Evolutionary conservation across 2,888 invertebrate species (phyloP).

Genomic region (Matsumyia berberina): DNA sequence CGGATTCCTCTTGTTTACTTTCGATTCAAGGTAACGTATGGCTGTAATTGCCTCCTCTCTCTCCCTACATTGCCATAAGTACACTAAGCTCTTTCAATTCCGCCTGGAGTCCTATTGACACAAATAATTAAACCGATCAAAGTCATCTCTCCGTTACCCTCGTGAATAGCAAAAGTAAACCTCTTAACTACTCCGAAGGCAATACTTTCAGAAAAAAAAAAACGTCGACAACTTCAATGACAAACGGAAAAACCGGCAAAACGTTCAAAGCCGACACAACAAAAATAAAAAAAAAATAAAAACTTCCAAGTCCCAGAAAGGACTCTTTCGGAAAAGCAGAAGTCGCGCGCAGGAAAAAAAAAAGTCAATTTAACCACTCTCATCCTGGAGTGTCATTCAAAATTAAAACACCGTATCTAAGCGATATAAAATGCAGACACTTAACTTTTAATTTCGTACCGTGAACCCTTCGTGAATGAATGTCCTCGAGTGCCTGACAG

Average conservation of each 20-base stretch:
- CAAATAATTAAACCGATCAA: conserved; percentile 74
- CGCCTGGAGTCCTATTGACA: conserved; percentile 62
- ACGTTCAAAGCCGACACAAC: conserved; percentile 34
- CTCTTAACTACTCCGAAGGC: conserved; percentile 48
- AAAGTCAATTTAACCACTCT: conserved; percentile 75
- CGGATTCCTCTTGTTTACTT: conserved; percentile 16
- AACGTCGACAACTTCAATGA: conserved; percentile 33
- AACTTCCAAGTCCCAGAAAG: conserved; percentile 21
- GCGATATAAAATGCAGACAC: conserved; percentile 74
- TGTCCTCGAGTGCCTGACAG: conserved; percentile 53
- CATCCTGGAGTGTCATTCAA: conserved; percentile 69
- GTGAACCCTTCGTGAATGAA: conserved; percentile 48
- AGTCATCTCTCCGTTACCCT: conserved; percentile 10
- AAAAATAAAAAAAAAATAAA: conserved; percentile 22
- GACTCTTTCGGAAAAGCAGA: neutral
- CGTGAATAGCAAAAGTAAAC: conserved; percentile 57
- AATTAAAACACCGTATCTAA: conserved; percentile 76
- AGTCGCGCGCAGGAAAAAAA: conserved; percentile 6
- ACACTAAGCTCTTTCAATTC: conserved; percentile 60
- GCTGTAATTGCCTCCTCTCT: conserved; percentile 45
- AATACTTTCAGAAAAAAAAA: conserved; percentile 25
- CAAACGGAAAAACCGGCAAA: conserved; percentile 32
- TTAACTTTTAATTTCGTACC: conserved; percentile 75
- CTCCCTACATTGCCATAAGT: conserved; percentile 23
- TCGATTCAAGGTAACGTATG: conserved; percentile 21